Percentiles rank a stretch among this genome's conserved stretches.
Conservation (phyloP, 1,140 invertebrate species). For the Meloidogyne floridensis region DNA sequence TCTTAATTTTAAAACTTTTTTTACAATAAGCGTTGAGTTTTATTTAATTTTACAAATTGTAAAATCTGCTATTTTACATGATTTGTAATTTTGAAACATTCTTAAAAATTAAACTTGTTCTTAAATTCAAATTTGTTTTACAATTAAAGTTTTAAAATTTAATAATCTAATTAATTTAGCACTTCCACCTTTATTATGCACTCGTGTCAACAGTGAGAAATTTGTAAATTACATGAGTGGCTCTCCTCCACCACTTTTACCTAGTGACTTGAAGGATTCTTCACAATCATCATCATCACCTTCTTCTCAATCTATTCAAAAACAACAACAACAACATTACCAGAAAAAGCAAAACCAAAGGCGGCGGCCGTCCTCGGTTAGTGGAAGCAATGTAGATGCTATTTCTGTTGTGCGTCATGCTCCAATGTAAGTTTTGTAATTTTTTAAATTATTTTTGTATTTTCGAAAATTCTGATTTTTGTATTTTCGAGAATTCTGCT, state of each 20-base stretch:
- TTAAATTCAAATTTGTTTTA: background rate
- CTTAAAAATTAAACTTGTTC: too few relatives aligned
- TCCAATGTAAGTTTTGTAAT: background rate
- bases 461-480: background rate
- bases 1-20: too few relatives aligned
- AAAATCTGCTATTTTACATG: too few relatives aligned
- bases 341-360: background rate
- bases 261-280: background rate
- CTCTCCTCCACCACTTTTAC: background rate
- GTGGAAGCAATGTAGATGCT: background rate
- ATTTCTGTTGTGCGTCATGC: background rate
- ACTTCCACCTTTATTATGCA: background rate
- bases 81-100: too few relatives aligned
- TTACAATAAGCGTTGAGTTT: too few relatives aligned
- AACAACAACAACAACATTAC: background rate
- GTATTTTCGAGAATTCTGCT: background rate
- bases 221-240: conserved; percentile 28
- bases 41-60: too few relatives aligned
- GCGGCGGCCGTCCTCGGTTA: background rate
- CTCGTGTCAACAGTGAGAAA: conserved; percentile 20
- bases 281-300: background rate
- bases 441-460: background rate
- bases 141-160: background rate
- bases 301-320: background rate
- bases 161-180: background rate